Base-by-base conservation (phyloP, 2,113 vertebrate species). In the Trichechus manatus region DNA sequence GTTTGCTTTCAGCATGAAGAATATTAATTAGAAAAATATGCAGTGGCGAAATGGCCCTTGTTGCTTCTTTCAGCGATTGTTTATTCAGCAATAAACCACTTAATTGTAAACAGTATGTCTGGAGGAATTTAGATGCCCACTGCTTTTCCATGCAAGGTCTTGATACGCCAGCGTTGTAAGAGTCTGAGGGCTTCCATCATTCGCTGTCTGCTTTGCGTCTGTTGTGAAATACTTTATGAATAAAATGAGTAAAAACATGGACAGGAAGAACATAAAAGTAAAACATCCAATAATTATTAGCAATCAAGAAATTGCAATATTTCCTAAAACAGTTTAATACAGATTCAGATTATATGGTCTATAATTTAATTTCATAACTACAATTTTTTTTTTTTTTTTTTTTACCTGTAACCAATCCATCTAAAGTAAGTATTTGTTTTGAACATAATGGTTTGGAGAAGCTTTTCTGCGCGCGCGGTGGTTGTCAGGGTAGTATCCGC, bases 11-110 rank as follows among this genome's bases (percentile, higher is more conserved):
- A 81, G 39, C 42, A 78, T 80, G 87, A 96, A 96, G 72, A 66
- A 92, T 97, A 95, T 93, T 93, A 97, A 97, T 97, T 92, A 95
- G 83, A 98, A 98, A 98, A 97, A 96, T 86, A 56, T 92, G 66
- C 93, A 96, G 64, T 47, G 2, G 2, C 39, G 0, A 44, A 36
- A 79, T 47, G 42, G 1, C 10, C 6, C 14, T 2, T 8, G 13
- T 74, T 94, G 92, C 44, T 59, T 97, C 13, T n/a, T 1, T 84
- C n/a, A 89, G 68, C 94, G 92, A 96, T 91, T 96, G 80, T 92
- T 97, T 98, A 96, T 77, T 94, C 56, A 94, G 27, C 90, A 81
- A 92, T 96, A 96, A 97, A 89, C 31, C 20, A 39, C 87, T 92
- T 95, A 93, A 92, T 66, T 93, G 39, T 83, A 95, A 97, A 91